phyloP scores from a whole-genome alignment of 2,113 vertebrate species.

The Sylvia atricapilla region DNA sequence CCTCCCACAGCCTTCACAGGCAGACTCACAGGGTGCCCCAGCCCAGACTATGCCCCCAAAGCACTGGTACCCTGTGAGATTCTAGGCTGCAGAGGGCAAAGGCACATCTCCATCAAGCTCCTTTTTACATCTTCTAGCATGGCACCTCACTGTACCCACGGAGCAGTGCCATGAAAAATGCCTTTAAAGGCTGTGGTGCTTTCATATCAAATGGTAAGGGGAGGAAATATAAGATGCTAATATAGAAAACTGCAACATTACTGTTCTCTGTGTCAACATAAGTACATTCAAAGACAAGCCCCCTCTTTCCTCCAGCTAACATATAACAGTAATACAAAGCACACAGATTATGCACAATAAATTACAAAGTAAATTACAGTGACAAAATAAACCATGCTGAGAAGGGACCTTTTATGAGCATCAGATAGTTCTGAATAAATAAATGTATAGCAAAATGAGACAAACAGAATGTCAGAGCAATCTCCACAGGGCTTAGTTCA shows the following conservation, averaged over 20 bases:
- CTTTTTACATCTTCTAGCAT: background rate
- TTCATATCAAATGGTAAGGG: background rate
- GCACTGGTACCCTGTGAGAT: background rate
- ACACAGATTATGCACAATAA: background rate
- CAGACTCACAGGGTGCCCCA: background rate
- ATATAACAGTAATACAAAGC: background rate
- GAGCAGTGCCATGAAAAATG: background rate
- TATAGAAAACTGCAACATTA: background rate
- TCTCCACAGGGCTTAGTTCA: constrained; percentile 1
- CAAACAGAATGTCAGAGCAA: background rate
- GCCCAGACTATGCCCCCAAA: background rate
- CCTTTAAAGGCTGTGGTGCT: background rate
- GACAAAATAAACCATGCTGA: constrained; percentile 6
- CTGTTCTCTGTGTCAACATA: background rate
- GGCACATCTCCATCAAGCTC: background rate
- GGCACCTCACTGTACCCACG: background rate
- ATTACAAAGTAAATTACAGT: background rate
- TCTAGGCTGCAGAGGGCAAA: background rate
- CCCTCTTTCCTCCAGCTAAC: background rate
- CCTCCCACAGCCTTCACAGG: background rate
- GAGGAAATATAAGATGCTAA: background rate
- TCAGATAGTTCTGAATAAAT: background rate
- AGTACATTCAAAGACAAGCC: background rate
- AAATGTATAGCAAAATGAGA: constrained; percentile 14
- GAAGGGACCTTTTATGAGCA: background rate